Conservation (phyloP, 2,113 vertebrate genomes). For the Seriola dumerili region DNA sequence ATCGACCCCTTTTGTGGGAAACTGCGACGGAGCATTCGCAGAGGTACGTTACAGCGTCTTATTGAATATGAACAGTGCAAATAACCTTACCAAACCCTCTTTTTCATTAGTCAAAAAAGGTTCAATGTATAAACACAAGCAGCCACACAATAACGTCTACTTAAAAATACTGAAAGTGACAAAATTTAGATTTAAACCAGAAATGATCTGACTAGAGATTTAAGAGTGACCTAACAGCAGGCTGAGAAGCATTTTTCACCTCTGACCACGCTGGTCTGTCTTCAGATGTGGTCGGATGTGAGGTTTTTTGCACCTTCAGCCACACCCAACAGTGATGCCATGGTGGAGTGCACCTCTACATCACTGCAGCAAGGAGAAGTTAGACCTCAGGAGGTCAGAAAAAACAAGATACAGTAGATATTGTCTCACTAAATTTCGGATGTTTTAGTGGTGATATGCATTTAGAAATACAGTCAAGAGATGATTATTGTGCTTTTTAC, state of each 20-base stretch:
- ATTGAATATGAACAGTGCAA: not conserved
- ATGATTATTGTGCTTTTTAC: not conserved
- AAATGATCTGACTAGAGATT: not conserved
- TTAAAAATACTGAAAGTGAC: not conserved
- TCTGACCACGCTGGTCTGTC: no score
- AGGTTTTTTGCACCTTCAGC: not conserved
- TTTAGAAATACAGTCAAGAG: not conserved
- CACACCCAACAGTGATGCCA: not conserved
- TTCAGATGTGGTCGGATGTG: not conserved
- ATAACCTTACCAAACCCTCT: not conserved
- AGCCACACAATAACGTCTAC: not conserved
- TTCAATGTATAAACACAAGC: not conserved
- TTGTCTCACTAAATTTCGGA: not conserved
- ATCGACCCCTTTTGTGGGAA: slow-evolving; percentile 92
- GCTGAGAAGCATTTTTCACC: no score
- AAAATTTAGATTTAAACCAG: not conserved
- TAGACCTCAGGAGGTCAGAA: not conserved
- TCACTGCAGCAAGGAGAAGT: not conserved
- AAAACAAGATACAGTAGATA: not conserved
- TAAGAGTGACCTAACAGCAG: not conserved
- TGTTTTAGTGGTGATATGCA: not conserved
- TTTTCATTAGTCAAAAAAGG: not conserved
- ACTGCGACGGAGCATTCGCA: slow-evolving; percentile 91
- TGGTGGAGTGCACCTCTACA: not conserved
- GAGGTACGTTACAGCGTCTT: slow-evolving; percentile 80